phyloP scores from a whole-genome alignment of 2,888 invertebrate genomes.

The Drosophila borborema region DNA sequence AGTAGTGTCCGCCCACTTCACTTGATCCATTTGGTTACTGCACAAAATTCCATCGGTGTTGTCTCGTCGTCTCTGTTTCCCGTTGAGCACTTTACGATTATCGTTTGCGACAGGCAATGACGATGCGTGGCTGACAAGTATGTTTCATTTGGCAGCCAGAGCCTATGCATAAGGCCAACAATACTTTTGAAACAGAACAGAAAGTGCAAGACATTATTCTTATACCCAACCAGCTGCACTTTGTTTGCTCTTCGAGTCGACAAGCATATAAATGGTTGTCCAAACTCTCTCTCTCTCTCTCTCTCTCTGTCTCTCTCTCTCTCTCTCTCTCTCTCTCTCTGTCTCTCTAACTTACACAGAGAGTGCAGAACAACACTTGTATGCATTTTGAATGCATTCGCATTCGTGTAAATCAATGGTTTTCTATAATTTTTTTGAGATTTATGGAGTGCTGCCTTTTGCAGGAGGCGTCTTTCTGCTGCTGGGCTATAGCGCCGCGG shows the following conservation, averaged over 20 bases:
- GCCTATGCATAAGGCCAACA: conserved; percentile 21
- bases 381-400: conserved; percentile 24
- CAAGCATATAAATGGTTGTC: conserved; percentile 28
- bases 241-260: conserved; percentile 32
- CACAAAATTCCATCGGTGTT: conserved; percentile 31
- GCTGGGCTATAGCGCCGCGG: conserved; percentile 95
- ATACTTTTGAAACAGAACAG: conserved; percentile 24
- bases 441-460: conserved; percentile 57
- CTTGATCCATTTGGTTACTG: conserved; percentile 46
- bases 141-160: conserved; percentile 27
- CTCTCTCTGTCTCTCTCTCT: background rate
- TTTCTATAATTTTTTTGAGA: conserved; percentile 39
- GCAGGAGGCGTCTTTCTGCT: conserved; percentile 93
- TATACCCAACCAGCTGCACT: conserved; percentile 39
- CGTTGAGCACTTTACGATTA: conserved; percentile 71
- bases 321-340: background rate
- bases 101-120: conserved; percentile 66
- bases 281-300: background rate
- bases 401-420: conserved; percentile 59
- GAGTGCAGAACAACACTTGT: conserved; percentile 16
- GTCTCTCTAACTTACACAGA: background rate
- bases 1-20: conserved; percentile 53
- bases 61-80: conserved; percentile 22
- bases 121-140: conserved; percentile 37
- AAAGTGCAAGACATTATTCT: conserved; percentile 22